Conservation (phyloP, 1,140 invertebrate genomes). For the Zaprionus camerounensis region DNA sequence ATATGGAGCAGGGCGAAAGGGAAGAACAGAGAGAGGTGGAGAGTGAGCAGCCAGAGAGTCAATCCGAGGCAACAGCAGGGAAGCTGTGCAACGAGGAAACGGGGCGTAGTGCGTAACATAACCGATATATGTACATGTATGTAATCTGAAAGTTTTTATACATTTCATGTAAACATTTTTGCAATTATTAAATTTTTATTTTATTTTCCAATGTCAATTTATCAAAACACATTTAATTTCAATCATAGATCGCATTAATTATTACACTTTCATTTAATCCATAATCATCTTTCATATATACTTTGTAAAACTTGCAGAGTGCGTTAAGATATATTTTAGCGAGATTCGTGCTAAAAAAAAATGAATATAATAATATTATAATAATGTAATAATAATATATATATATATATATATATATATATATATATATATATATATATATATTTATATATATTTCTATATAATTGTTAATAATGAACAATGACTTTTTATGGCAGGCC, state of each 20-base stretch:
- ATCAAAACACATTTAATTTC: constrained; percentile 20
- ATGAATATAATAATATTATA: constrained; percentile 42
- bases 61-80: not conserved
- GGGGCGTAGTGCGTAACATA: not conserved
- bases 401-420: constrained; percentile 1
- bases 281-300: constrained; percentile 21
- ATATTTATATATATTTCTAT: constrained; percentile 11
- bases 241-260: constrained; percentile 18
- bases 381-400: constrained; percentile 23
- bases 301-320: constrained; percentile 45
- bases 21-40: not conserved
- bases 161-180: constrained; percentile 4
- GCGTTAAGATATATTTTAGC: constrained; percentile 49
- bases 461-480: constrained; percentile 71
- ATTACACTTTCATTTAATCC: constrained; percentile 21
- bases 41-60: not conserved
- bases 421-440: constrained; percentile 7
- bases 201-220: constrained; percentile 9
- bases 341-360: constrained; percentile 75
- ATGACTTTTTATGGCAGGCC: constrained; percentile 77
- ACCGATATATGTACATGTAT: no score
- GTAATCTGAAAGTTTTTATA: not conserved
- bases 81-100: not conserved
- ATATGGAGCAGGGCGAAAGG: not conserved
- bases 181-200: constrained; percentile 33